phyloP scores from a whole-genome alignment of 2,888 invertebrate species.

The Onthophagus sagittarius region DNA sequence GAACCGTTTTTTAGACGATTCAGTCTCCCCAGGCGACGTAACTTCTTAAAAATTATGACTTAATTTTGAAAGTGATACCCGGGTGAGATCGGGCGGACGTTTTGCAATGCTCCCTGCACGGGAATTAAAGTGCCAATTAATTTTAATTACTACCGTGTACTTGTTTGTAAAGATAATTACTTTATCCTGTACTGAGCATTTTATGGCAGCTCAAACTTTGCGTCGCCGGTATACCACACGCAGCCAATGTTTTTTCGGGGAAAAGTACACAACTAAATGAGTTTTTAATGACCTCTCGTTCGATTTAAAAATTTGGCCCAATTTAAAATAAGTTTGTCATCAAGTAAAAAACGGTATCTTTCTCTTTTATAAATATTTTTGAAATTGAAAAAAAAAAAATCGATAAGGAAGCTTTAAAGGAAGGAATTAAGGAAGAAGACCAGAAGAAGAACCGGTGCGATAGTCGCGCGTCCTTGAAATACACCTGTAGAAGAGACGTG shows the following conservation, averaged over 20 bases:
- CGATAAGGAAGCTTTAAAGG: background rate
- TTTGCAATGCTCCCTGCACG: background rate
- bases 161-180: constrained; percentile 11
- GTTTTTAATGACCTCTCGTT: background rate
- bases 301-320: background rate
- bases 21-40: background rate
- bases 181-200: background rate
- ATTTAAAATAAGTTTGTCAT: background rate
- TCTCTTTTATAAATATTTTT: background rate
- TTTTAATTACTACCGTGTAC: constrained; percentile 13
- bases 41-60: background rate
- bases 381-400: background rate
- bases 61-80: constrained; percentile 10
- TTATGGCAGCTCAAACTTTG: background rate
- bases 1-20: background rate
- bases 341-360: background rate
- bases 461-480: background rate
- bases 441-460: background rate
- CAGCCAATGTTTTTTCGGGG: background rate
- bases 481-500: background rate
- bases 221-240: background rate
- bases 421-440: background rate
- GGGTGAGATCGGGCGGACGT: background rate
- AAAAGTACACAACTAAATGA: background rate
- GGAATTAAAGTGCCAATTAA: constrained; percentile 10